A percentile compares a stretch with the other conserved stretches of the same genome.
Evolutionary conservation across 35 echinoderm and acorn worm genomes (phyloP).

Genomic region (Nesometra sesokonis): DNA sequence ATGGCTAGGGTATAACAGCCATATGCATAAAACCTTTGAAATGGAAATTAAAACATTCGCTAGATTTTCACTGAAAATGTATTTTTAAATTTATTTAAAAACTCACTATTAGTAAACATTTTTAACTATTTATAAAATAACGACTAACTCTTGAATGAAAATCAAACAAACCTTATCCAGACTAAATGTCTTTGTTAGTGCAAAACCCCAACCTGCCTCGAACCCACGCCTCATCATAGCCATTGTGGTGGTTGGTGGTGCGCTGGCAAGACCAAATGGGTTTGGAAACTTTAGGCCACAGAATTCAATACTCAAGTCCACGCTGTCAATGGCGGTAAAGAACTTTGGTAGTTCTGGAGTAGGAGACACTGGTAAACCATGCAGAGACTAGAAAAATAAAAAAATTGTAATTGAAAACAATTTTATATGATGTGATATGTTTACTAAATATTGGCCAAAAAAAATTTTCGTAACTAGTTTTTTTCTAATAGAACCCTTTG

Average conservation of each 20-base stretch:
- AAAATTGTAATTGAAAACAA: not conserved
- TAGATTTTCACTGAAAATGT: too few species aligned
- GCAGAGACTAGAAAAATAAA: constrained; percentile 37
- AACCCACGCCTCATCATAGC: constrained; percentile 93
- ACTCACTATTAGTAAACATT: not conserved
- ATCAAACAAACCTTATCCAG: constrained; percentile 79
- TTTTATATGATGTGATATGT: too few species aligned
- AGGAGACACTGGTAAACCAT: constrained; percentile 40
- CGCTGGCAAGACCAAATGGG: constrained; percentile 91
- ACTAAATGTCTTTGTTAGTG: constrained; percentile 86
- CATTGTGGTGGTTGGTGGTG: constrained; percentile 84
- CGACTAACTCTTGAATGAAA: not conserved
- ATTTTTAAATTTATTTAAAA: too few species aligned
- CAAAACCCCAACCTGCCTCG: constrained; percentile 78
- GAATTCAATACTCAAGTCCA: constrained; percentile 76
- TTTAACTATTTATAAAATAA: not conserved
- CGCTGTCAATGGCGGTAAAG: constrained; percentile 81
- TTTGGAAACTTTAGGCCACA: constrained; percentile 80
- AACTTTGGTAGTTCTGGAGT: constrained; percentile 73
- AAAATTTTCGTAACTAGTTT: too few species aligned
- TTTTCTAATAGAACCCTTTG: too few species aligned
- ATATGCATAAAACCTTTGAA: too few species aligned
- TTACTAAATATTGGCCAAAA: too few species aligned
- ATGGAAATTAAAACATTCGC: too few species aligned
- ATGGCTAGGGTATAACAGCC: too few species aligned